These are phyloP conservation scores for Palloptera scutellata DNA, from an alignment of 2,888 invertebrate species.

Conservation along the genomic window DNA sequence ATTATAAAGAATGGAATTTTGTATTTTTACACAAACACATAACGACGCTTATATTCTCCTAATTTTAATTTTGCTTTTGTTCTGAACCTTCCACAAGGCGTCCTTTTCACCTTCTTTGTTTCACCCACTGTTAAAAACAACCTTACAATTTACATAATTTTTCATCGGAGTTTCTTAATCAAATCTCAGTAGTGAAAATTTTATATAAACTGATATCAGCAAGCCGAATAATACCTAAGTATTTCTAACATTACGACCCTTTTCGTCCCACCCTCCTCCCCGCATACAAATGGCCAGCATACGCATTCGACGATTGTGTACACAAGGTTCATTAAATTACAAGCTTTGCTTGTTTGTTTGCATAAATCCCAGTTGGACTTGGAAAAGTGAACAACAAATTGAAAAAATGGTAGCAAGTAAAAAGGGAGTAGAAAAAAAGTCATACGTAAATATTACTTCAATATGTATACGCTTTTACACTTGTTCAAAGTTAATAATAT, in stretches of 20 bases:
- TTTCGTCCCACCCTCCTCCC: background rate
- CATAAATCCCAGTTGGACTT: slow-evolving; percentile 13
- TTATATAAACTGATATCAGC: slow-evolving; percentile 3
- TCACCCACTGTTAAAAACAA: no score
- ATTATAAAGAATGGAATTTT: no score
- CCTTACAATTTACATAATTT: no score
- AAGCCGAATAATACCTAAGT: background rate
- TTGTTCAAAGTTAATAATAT: no score
- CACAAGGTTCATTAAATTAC: slow-evolving; percentile 10
- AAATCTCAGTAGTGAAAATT: background rate
- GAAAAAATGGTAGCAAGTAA: background rate
- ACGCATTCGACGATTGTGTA: no score
- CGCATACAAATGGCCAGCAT: background rate
- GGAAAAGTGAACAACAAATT: background rate
- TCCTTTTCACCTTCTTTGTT: no score
- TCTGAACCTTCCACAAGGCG: no score
- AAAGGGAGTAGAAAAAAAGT: background rate
- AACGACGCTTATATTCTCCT: no score
- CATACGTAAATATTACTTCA: background rate
- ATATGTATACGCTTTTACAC: background rate
- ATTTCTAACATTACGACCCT: no score
- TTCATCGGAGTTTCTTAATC: background rate
- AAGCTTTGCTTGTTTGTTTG: slow-evolving; percentile 8
- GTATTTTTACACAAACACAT: no score
- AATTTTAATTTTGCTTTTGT: no score